Conservation (phyloP, 1,140 invertebrate species). For the Anthonomus grandis region DNA sequence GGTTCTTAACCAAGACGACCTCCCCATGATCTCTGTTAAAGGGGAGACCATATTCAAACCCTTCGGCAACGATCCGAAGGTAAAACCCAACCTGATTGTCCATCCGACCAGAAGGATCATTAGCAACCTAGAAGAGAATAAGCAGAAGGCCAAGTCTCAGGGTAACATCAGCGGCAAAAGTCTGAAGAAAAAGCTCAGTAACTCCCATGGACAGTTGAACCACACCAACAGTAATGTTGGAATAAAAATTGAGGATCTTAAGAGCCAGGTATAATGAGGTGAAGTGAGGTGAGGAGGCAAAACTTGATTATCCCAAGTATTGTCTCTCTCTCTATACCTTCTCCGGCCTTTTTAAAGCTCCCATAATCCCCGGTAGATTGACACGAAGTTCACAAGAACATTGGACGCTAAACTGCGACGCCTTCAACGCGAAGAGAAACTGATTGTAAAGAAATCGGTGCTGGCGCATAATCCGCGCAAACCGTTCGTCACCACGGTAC, state of each 20-base stretch:
- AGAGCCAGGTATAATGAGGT: constrained; percentile 28
- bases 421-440: constrained; percentile 58
- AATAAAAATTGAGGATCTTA: constrained; percentile 40
- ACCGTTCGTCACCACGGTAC: constrained; percentile 75
- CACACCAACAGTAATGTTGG: constrained; percentile 38
- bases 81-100: constrained; percentile 53
- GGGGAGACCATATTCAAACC: constrained; percentile 45
- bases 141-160: constrained; percentile 44
- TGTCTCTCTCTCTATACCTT: too few species aligned
- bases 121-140: constrained; percentile 41
- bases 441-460: constrained; percentile 43
- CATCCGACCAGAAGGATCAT: constrained; percentile 49
- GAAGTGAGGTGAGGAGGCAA: neutral
- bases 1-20: constrained; percentile 51
- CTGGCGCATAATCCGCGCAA: constrained; percentile 39
- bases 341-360: too few species aligned
- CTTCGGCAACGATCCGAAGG: constrained; percentile 42
- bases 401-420: constrained; percentile 60
- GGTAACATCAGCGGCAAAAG: constrained; percentile 34
- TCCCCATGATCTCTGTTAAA: constrained; percentile 39
- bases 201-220: constrained; percentile 49
- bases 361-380: too few species aligned
- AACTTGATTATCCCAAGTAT: too few species aligned
- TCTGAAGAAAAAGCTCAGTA: constrained; percentile 43
- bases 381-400: constrained; percentile 59